Base-by-base conservation (phyloP, 2,113 vertebrate genomes). In the Terrapene triunguis region DNA sequence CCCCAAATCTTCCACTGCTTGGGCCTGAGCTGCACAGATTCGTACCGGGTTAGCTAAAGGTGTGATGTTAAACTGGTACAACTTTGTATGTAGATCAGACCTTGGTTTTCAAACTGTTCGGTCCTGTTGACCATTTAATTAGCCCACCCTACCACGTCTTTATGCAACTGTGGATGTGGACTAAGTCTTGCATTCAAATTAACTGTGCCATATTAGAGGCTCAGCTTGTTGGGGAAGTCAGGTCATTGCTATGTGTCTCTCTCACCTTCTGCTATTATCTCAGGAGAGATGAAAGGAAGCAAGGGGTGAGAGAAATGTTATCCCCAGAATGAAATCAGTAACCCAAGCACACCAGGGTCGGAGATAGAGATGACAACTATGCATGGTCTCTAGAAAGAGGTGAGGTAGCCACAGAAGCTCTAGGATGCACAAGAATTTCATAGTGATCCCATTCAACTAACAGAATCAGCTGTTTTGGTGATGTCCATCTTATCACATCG, bases 41-140 rank as follows among this genome's bases (percentile, higher is more conserved):
- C 10, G 48, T 54, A 27, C 35, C 59, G 4, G 17, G 72, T 85
- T 62, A 38, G 65, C 65, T 38, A 38, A 72, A 74, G 27, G 35
- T 55, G 79, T 48, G 32, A 3, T 4, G 35, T 38, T 81, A 69
- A 78, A 47, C 74, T 54, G 27, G 35, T 4, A 16, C n/a, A 35
- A 6, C 44, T 87, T 62, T 47, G 84, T 80, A 74, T 29, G 10
- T 78, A 62, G 47, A 62, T 35, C 32, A 32, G 16, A 53, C 53
- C 50, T 89, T 78, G 80, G 29, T 87, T 78, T 65, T 87, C 35
- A 82, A 69, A 80, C n/a, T 53, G 35, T 81, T 92, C 38, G 38
- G 25, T 87, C 83, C 35, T 51, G 10, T 78, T 57, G 38, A 53
- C 80, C 54, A 47, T 11, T 0, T 53, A 57, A 79, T 79, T 57